Conservation (phyloP, 2,888 invertebrate genomes). For the Apodemia zela region DNA sequence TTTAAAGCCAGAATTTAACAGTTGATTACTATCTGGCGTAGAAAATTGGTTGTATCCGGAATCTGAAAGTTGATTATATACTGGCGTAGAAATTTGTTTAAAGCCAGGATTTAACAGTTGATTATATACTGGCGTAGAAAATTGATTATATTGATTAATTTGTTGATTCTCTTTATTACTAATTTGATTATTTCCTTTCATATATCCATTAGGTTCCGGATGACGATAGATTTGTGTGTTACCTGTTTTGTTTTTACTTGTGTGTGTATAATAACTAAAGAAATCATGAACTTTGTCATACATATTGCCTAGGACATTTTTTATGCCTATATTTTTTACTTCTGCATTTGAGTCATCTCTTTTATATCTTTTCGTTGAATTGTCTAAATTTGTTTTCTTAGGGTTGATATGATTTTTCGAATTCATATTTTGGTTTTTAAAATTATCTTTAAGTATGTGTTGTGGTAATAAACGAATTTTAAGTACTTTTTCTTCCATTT, state of each 20-base stretch:
- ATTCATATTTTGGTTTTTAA: too few relatives aligned
- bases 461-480: too few relatives aligned
- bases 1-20: too few relatives aligned
- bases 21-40: too few relatives aligned
- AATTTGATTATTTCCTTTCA: background rate
- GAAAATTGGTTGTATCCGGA: background rate
- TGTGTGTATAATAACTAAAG: background rate
- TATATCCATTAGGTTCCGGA: background rate
- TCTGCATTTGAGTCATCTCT: background rate
- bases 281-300: conserved; percentile 1
- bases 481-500: too few relatives aligned
- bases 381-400: too few relatives aligned
- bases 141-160: background rate
- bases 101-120: background rate
- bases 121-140: background rate
- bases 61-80: background rate
- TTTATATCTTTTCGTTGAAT: background rate
- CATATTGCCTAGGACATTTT: conserved; percentile 3
- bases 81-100: background rate
- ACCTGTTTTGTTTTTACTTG: background rate
- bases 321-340: conserved; percentile 7
- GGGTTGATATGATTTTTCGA: too few relatives aligned
- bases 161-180: background rate
- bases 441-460: too few relatives aligned
- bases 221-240: background rate